Evolutionary conservation across 2,113 vertebrate genomes (phyloP).

Genomic region (Xenopus tropicalis): DNA sequence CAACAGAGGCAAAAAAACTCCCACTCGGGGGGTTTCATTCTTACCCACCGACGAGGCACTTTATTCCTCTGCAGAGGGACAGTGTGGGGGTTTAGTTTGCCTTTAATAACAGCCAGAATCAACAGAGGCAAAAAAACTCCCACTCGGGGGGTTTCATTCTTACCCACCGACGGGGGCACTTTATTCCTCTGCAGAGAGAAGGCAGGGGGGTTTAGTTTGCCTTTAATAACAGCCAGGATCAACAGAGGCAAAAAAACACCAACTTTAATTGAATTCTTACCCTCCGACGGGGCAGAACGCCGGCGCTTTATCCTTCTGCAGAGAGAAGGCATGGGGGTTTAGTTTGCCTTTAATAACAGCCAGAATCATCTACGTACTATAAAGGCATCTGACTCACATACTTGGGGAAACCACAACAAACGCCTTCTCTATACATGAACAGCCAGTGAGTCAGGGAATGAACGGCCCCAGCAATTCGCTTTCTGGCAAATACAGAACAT

Average conservation of each 20-base stretch:
- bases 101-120: conserved; percentile 46
- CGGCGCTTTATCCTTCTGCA: too few relatives aligned
- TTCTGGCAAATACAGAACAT: conserved; percentile 25
- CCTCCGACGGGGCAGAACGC: conserved; percentile 20
- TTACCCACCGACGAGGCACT: too few relatives aligned
- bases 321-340: too few relatives aligned
- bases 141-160: conserved; percentile 48
- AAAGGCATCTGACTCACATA: conserved; percentile 54
- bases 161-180: conserved; percentile 28
- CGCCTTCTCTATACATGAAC: conserved; percentile 59
- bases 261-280: conserved; percentile 47
- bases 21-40: too few relatives aligned
- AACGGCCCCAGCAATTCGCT: conserved; percentile 51
- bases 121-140: conserved; percentile 45
- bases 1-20: too few relatives aligned
- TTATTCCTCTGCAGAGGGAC: too few relatives aligned
- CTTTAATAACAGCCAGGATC: too few relatives aligned
- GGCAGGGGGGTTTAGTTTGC: too few relatives aligned
- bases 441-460: conserved; percentile 60
- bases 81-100: too few relatives aligned
- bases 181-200: too few relatives aligned
- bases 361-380: too few relatives aligned
- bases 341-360: too few relatives aligned
- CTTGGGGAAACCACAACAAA: conserved; percentile 62
- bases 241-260: conserved; percentile 44